Conservation (phyloP, 2,888 invertebrate genomes). For the Sicus ferrugineus region DNA sequence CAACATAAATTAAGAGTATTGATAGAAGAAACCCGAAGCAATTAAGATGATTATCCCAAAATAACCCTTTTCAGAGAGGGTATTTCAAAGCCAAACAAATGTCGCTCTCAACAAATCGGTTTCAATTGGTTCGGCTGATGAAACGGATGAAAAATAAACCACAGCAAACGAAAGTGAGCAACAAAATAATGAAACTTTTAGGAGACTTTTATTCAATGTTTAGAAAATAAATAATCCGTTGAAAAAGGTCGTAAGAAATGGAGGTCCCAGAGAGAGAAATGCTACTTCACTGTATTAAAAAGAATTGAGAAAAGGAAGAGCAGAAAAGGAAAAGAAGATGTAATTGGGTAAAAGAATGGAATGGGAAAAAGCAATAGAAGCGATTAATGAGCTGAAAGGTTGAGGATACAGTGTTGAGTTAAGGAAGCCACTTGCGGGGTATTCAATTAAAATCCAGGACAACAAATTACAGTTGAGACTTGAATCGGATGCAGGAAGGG, state of each 20-base stretch:
- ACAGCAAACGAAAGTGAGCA: no score
- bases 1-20: no score
- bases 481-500: neutral
- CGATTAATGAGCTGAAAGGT: neutral
- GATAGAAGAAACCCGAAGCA: no score
- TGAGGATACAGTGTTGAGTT: neutral
- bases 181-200: neutral
- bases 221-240: neutral
- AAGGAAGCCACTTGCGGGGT: neutral
- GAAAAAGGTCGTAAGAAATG: neutral
- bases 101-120: no score
- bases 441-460: constrained; percentile 4
- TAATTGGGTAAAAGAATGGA: neutral
- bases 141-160: no score
- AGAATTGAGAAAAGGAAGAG: neutral
- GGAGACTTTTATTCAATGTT: neutral
- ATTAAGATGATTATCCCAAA: no score
- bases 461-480: neutral
- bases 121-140: no score
- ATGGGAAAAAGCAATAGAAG: neutral
- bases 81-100: no score
- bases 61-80: no score
- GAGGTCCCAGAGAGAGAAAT: neutral
- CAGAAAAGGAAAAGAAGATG: neutral
- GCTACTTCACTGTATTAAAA: neutral